These are phyloP conservation scores for Ctenicera cuprea DNA, from an alignment of 2,888 invertebrate genomes.

Conservation along the genomic window DNA sequence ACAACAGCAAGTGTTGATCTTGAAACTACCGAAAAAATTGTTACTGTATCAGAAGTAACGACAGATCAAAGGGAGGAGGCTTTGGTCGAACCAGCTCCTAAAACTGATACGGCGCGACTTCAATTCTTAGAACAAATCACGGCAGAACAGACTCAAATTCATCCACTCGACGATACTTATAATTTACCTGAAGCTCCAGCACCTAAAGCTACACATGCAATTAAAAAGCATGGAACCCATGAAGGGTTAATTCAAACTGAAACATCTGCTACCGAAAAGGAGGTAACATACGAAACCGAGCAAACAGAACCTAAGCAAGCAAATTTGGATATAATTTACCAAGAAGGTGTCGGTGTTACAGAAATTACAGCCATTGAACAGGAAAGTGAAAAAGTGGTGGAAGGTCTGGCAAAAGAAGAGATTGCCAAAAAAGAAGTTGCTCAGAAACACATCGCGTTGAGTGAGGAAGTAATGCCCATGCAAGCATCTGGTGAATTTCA, in stretches of 20 bases:
- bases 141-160: slow-evolving; percentile 54
- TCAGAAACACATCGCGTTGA: slow-evolving; percentile 71
- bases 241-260: slow-evolving; percentile 64
- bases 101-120: slow-evolving; percentile 61
- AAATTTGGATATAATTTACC: slow-evolving; percentile 57
- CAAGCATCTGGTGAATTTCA: slow-evolving; percentile 60
- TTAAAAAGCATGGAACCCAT: slow-evolving; percentile 61
- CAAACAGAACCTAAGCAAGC: slow-evolving; percentile 51
- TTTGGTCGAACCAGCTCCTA: slow-evolving; percentile 62
- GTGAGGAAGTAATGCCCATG: slow-evolving; percentile 67
- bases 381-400: slow-evolving; percentile 69
- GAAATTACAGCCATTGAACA: slow-evolving; percentile 68
- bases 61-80: slow-evolving; percentile 67
- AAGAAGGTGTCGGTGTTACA: slow-evolving; percentile 68
- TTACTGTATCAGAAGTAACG: slow-evolving; percentile 63
- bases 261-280: slow-evolving; percentile 64
- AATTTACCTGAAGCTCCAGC: slow-evolving; percentile 56
- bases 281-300: slow-evolving; percentile 59
- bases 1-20: slow-evolving; percentile 64
- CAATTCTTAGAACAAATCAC: slow-evolving; percentile 55
- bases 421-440: slow-evolving; percentile 71
- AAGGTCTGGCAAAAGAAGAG: slow-evolving; percentile 71
- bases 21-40: slow-evolving; percentile 61
- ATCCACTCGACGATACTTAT: slow-evolving; percentile 43
- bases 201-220: slow-evolving; percentile 60